Base-by-base conservation (phyloP, 2,888 invertebrate species). In the Lymantria monacha region DNA sequence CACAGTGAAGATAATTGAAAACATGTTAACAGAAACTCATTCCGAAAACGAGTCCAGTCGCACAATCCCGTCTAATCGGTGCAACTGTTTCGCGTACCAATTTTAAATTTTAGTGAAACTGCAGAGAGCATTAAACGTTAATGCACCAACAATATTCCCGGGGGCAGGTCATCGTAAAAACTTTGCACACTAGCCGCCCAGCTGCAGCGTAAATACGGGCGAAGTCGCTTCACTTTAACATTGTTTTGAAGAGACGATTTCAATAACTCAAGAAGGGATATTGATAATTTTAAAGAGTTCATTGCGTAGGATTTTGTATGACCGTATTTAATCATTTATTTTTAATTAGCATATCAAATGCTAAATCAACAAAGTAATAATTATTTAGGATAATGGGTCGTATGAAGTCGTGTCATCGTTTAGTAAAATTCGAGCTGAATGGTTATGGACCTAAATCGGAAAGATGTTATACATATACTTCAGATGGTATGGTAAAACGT, bases 141-240 rank as follows among this genome's bases (percentile, higher is more conserved):
- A 88, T 87, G 86, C 84, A 86, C 82, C 83, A 81, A 85, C 86
- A 83, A 85, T 87, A 86, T 85, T 79, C 81, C 69, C 74, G 57
- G 71, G 76, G 72, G 78, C 79, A 75, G 75, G 79, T 74, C 66
- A 77, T 84, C 86, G 86, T 88, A 87, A 89, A 89, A 88, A 89
- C 87, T 89, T 89, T 79, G 71, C 71, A 77, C 77, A 74, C 81
- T 80, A 78, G 74, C 78, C 70, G 69, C 72, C 57, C 67, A 61
- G 66, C 63, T 69, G 70, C 67, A 73, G 72, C 73, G 70, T 70
- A 72, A 69, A 66, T 62, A 70, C 59, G 58, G 59, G 44, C 53
- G 66, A 63, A 49, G 53, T 72, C 83, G 81, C 83, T 80, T 83
- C n/a, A 85, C 83, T 83, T 80, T 73, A 76, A 81, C 85, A 85